Evolutionary conservation across 2,797 vertebrate species (phyloP).

Genomic region (Chelmon rostratus): DNA sequence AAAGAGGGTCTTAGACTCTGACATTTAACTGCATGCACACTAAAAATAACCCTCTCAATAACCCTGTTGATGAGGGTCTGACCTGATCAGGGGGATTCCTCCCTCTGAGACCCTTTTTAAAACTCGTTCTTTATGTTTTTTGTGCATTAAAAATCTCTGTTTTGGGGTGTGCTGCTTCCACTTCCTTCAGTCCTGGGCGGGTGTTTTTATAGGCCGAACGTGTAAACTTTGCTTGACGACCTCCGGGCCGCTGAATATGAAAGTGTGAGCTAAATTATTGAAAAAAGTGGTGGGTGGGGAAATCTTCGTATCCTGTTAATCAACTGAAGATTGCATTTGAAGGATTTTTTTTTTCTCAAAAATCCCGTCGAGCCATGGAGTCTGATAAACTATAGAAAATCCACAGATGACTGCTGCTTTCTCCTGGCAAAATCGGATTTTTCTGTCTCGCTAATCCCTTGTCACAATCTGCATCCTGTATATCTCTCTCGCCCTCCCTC

Average conservation of each 20-base stretch:
- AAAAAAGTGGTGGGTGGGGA: constrained; percentile 43
- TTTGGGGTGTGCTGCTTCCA: constrained; percentile 1
- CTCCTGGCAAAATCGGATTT: constrained; percentile 95
- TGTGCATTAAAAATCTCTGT: neutral
- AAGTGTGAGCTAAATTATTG: constrained; percentile 49
- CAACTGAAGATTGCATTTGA: constrained; percentile 83
- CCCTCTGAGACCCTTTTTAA: neutral
- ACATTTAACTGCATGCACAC: no score
- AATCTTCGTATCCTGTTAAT: constrained; percentile 79
- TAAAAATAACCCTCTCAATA: no score
- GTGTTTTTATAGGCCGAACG: constrained; percentile 13
- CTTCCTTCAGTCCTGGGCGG: neutral
- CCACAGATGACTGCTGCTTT: constrained; percentile 91
- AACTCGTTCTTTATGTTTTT: neutral
- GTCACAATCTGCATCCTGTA: constrained; percentile 94
- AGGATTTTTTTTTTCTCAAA: constrained; percentile 76
- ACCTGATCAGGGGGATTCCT: neutral
- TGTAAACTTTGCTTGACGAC: neutral
- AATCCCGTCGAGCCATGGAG: constrained; percentile 81
- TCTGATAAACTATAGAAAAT: constrained; percentile 93
- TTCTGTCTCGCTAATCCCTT: constrained; percentile 93
- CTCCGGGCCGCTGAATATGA: constrained; percentile 21
- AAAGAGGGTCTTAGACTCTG: neutral
- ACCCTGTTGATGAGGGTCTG: no score
- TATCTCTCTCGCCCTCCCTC: constrained; percentile 76